phyloP scores from a whole-genome alignment of 2,113 vertebrate species.

The Corythornis vintsioides region DNA sequence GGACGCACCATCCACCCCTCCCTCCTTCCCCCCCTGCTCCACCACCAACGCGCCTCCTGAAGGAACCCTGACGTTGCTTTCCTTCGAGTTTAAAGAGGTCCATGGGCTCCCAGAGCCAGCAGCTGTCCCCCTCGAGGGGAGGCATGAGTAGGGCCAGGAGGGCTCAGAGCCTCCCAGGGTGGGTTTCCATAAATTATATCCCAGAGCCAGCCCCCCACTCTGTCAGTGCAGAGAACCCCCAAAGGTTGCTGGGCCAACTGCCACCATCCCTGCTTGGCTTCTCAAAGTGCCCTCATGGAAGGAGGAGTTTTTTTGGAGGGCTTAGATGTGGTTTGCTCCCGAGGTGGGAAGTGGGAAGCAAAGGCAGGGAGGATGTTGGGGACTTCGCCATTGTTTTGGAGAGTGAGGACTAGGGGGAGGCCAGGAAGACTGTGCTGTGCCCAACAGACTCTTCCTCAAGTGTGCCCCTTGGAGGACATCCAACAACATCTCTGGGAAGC shows the following conservation, averaged over 20 bases:
- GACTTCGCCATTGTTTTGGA: background rate
- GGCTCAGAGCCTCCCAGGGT: slow-evolving; percentile 5
- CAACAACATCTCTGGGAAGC: background rate
- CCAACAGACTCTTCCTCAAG: background rate
- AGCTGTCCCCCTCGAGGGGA: slow-evolving; percentile 70
- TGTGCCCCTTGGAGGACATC: background rate
- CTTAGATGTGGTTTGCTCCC: background rate
- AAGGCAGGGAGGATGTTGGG: background rate
- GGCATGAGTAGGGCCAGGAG: background rate
- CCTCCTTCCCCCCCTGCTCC: slow-evolving; percentile 59
- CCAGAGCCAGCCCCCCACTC: background rate
- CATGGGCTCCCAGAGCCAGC: slow-evolving; percentile 78
- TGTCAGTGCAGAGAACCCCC: fast-evolving
- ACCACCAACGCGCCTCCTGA: slow-evolving; percentile 74
- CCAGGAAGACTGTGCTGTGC: background rate
- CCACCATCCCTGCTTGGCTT: background rate
- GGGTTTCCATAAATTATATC: slow-evolving; percentile 28
- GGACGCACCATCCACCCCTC: slow-evolving; percentile 72
- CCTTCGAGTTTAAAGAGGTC: slow-evolving; percentile 84
- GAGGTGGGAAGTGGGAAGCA: background rate
- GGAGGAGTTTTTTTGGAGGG: background rate
- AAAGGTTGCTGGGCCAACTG: background rate
- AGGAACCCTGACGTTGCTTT: slow-evolving; percentile 77
- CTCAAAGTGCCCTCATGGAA: background rate
- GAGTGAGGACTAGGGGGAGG: background rate